Percentiles rank a stretch among this genome's conserved stretches.
Conservation (phyloP, 2,797 vertebrate species). For the Psittacula echo region DNA sequence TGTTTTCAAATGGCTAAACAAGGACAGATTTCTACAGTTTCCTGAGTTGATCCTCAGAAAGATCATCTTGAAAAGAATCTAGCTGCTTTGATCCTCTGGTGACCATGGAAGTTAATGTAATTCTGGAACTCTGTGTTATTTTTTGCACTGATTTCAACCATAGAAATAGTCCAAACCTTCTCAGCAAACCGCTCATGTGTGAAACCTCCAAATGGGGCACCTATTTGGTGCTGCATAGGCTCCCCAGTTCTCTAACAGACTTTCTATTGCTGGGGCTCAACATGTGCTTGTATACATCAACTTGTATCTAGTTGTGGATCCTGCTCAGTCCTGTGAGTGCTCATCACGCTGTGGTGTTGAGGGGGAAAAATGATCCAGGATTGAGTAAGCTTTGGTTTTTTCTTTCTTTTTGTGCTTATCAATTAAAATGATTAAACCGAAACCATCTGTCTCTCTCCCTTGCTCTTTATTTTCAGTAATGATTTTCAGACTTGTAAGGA, state of each 20-base stretch:
- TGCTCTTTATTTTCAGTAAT: slow-evolving; percentile 36
- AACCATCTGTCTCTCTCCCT: slow-evolving; percentile 36
- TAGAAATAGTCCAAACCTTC: not conserved
- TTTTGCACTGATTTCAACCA: not conserved
- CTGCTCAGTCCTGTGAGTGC: not conserved
- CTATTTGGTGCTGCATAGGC: not conserved
- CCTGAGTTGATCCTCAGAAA: not conserved
- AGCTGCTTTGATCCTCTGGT: not conserved
- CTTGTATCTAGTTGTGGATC: not conserved
- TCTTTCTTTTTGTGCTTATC: not conserved
- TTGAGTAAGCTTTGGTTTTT: not conserved
- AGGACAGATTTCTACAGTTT: slow-evolving; percentile 13
- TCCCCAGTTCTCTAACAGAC: not conserved
- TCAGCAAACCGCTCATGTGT: not conserved
- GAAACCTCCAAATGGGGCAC: not conserved
- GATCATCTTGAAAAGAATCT: not conserved
- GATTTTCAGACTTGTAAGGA: slow-evolving; percentile 45
- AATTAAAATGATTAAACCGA: slow-evolving; percentile 55
- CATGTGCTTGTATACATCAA: not conserved
- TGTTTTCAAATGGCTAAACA: slow-evolving; percentile 18
- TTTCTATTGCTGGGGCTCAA: not conserved
- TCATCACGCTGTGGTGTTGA: not conserved
- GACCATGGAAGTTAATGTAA: not conserved
- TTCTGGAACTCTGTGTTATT: not conserved
- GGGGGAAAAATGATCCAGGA: not conserved